Base-by-base conservation (phyloP, 2,888 invertebrate species). In the Eupeodes latifasciatus region DNA sequence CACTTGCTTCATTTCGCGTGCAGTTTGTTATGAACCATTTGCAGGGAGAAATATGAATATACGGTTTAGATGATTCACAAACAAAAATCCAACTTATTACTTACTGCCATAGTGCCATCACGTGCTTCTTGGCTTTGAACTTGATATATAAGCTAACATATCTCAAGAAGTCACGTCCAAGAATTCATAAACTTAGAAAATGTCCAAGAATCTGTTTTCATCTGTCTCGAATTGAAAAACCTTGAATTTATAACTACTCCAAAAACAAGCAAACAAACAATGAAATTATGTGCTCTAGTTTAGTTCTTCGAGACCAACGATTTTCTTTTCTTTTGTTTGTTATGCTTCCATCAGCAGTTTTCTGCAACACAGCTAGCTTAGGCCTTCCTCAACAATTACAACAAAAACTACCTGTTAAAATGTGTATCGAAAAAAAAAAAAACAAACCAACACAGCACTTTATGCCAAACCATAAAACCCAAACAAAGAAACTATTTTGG, bases 301-400 rank as follows among this genome's bases (percentile, higher is more conserved):
- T 61, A 81, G 55, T 71, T 59, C 59, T 82, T 14, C 11, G 11
- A 34, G 6, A 74, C n/a, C 55, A 74, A 55, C 19, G 40, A 44
- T 55, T 51, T 55, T 36, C 59, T 1, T 69, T 82, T 75, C 74
- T 57, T 83, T 76, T 34, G 34, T 11, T 72, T 76, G 67, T 84
- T 81, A 9, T 85, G 81, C 85, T 75, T 59, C 16, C 49, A 53
- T 78, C 85, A 85, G 85, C 88, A 85, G 7, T 77, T 77, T 74
- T 34, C 40, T 81, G 57, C 55, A 51, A 69, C 62, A 80, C 49
- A 34, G 34, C 72, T n/a, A 16, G 12, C 71, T 19, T 10, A 88
- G 86, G 83, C 88, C 88, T 88, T 88, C 85, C 81, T 49, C 88
- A 85, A 88, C 61, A 59, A 27, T 34, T 59, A 27, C n/a, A 47